phyloP scores from a whole-genome alignment of 2,113 vertebrate genomes.

The Pelecanus crispus region DNA sequence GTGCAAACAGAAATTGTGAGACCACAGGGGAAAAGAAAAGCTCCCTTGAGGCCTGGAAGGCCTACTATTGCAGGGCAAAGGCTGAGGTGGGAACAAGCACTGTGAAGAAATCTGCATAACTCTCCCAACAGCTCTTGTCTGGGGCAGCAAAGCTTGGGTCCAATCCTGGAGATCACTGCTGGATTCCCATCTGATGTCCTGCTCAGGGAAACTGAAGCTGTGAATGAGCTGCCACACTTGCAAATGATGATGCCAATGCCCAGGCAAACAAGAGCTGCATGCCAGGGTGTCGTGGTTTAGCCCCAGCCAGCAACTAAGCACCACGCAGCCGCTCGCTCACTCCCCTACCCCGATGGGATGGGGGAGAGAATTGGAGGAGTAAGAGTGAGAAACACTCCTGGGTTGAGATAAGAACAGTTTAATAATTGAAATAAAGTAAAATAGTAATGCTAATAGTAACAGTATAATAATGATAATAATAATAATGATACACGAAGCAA shows the following conservation, averaged over 20 bases:
- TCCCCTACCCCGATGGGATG: too few relatives aligned
- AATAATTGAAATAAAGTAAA: too few relatives aligned
- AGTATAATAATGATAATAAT: too few relatives aligned
- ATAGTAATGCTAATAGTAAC: too few relatives aligned
- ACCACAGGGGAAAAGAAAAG: background rate
- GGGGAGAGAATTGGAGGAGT: too few relatives aligned
- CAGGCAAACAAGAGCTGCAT: background rate
- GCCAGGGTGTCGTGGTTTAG: too few relatives aligned
- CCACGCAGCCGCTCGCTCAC: too few relatives aligned
- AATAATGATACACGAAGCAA: too few relatives aligned
- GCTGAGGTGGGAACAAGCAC: background rate
- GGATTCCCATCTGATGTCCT: background rate
- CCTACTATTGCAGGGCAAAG: background rate
- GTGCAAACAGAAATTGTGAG: background rate
- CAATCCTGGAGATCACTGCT: background rate
- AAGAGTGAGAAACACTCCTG: too few relatives aligned
- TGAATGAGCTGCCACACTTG: background rate
- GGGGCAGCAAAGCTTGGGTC: background rate
- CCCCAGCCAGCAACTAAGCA: too few relatives aligned
- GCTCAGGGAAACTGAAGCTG: background rate
- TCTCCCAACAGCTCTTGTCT: background rate
- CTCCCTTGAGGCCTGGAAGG: background rate
- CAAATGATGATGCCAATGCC: background rate
- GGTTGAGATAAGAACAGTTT: too few relatives aligned
- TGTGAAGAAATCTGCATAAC: background rate